phyloP scores from a whole-genome alignment of 2,113 vertebrate genomes.

The Psammodynastes pulverulentus region DNA sequence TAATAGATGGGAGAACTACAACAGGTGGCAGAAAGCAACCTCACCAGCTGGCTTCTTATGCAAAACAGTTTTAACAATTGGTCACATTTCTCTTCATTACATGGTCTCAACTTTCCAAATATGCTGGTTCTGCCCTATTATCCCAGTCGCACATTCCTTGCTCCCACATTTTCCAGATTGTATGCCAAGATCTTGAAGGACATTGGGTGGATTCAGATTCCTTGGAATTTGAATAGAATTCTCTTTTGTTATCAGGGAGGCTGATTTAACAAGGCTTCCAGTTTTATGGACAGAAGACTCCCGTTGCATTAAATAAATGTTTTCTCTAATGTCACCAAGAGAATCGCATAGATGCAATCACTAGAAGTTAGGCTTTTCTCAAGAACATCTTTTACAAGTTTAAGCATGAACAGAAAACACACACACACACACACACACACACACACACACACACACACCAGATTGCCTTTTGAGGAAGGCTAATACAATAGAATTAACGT shows the following conservation, averaged over 20 bases:
- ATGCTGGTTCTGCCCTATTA: background rate
- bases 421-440: too few species aligned
- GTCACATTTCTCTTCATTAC: background rate
- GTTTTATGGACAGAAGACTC: background rate
- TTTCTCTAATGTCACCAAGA: background rate
- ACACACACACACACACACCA: background rate
- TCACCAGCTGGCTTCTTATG: background rate
- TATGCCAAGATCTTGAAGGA: background rate
- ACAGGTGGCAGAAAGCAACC: background rate
- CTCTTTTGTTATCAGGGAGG: background rate
- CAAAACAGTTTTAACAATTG: background rate
- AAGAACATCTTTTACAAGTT: background rate
- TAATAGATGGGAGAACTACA: background rate
- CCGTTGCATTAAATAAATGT: background rate
- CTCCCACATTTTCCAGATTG: background rate
- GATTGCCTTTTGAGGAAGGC: background rate
- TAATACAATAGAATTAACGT: background rate
- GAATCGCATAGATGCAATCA: background rate
- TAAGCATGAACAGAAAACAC: background rate
- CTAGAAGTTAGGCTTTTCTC: background rate
- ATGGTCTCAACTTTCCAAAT: background rate
- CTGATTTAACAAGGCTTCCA: background rate
- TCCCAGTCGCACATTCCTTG: background rate
- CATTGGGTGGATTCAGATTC: background rate
- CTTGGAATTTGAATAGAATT: background rate